A percentile compares a stretch with the other conserved stretches of the same genome.
These are phyloP conservation scores for Apostichopus leukothele DNA, from an alignment of 53 echinoderm and acorn worm genomes.

Conservation along the genomic window DNA sequence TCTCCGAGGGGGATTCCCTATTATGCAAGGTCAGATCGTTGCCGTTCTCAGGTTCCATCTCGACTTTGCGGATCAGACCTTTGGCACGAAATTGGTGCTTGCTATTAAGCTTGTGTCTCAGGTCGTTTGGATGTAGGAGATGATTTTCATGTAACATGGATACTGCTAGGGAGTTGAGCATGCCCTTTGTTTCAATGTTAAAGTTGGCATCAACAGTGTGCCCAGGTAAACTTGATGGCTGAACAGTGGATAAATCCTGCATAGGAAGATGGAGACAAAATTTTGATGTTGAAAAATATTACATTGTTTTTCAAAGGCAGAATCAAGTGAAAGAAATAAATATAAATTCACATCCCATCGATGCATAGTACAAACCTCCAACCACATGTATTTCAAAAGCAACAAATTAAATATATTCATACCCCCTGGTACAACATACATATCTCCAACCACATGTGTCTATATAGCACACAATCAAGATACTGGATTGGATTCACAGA, in stretches of 20 bases:
- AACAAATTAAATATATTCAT: too few species aligned
- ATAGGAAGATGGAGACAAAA: not conserved
- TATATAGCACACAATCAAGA: too few species aligned
- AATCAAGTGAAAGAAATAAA: too few species aligned
- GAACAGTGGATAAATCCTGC: conserved; percentile 30
- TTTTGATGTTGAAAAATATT: not conserved
- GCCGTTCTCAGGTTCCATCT: not conserved
- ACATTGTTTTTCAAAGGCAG: too few species aligned
- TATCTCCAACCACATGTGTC: too few species aligned
- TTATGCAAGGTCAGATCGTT: not conserved
- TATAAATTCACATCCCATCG: too few species aligned
- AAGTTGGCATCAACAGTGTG: conserved; percentile 35
- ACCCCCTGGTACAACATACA: too few species aligned
- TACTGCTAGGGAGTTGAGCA: not conserved
- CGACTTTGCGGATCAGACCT: not conserved
- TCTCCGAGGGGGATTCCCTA: not conserved
- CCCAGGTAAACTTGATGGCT: conserved; percentile 38
- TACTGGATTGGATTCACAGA: too few species aligned
- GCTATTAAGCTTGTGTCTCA: conserved; percentile 38
- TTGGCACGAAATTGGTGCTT: conserved; percentile 25
- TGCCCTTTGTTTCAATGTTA: conserved; percentile 19
- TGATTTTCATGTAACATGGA: not conserved
- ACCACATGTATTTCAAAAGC: too few species aligned
- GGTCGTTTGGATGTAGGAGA: conserved; percentile 3
- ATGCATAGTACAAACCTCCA: too few species aligned